Conservation (phyloP, 2,113 vertebrate genomes). For the Cyprinus carpio region DNA sequence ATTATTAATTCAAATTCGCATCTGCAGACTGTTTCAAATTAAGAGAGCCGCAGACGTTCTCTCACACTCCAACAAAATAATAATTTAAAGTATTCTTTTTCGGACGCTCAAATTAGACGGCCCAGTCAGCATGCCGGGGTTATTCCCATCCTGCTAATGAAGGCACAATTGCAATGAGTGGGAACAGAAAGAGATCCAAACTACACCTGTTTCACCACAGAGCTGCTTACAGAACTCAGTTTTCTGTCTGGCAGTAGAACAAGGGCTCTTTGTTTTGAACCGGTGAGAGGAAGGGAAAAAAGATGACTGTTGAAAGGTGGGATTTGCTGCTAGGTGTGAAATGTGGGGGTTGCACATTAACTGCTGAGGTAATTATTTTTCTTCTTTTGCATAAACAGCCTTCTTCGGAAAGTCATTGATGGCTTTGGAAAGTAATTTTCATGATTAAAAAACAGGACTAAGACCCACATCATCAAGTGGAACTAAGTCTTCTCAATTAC, state of each 20-base stretch:
- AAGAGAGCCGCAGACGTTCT: constrained; percentile 77
- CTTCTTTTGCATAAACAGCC: constrained; percentile 87
- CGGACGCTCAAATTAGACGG: constrained; percentile 85
- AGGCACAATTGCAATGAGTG: constrained; percentile 51
- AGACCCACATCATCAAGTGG: constrained; percentile 84
- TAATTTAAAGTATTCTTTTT: constrained; percentile 82
- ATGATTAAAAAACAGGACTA: constrained; percentile 81
- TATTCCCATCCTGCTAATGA: constrained; percentile 48
- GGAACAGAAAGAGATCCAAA: constrained; percentile 83
- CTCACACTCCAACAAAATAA: constrained; percentile 74
- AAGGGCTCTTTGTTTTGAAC: constrained; percentile 83
- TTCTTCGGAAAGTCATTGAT: constrained; percentile 86
- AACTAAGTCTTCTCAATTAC: constrained; percentile 89
- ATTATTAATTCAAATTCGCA: constrained; percentile 93
- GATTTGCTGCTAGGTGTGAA: constrained; percentile 86
- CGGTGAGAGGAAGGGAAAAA: constrained; percentile 68
- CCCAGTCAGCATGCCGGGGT: constrained; percentile 77
- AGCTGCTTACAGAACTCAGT: constrained; percentile 82
- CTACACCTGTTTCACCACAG: constrained; percentile 88
- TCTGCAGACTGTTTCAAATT: constrained; percentile 84
- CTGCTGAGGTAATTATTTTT: constrained; percentile 87
- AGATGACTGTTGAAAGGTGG: constrained; percentile 79
- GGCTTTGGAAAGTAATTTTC: constrained; percentile 85
- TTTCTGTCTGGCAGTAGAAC: constrained; percentile 83
- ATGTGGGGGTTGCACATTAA: constrained; percentile 85